phyloP scores from a whole-genome alignment of 2,113 vertebrate genomes.

The Peromyscus leucopus region DNA sequence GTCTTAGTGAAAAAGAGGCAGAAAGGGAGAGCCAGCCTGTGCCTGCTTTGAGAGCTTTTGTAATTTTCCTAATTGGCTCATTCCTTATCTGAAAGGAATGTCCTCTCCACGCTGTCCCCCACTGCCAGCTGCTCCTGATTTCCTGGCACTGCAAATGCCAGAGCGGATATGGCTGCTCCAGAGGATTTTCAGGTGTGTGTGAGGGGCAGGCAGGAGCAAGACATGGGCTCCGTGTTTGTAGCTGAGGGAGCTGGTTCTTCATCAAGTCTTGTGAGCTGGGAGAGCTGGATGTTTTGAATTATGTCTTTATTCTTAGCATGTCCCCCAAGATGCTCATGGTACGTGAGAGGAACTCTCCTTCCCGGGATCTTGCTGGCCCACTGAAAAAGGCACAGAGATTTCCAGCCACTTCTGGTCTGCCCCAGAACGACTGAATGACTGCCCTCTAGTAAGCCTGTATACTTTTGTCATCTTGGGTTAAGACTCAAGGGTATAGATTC shows the following conservation, averaged over 20 bases:
- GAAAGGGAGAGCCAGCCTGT: neutral
- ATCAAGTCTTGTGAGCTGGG: neutral
- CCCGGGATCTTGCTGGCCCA: neutral
- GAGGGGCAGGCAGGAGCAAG: neutral
- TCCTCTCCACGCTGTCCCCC: neutral
- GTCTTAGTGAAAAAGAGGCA: neutral
- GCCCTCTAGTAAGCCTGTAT: neutral
- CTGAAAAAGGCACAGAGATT: neutral
- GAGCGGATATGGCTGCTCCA: neutral
- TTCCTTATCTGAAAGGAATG: constrained; percentile 47
- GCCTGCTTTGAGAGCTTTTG: constrained; percentile 53
- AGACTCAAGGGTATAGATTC: neutral
- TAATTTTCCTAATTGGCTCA: constrained; percentile 67
- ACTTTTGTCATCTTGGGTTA: neutral
- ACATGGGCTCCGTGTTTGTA: neutral
- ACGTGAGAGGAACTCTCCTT: neutral
- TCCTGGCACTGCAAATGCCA: neutral
- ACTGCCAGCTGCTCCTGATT: neutral
- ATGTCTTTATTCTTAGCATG: constrained; percentile 48
- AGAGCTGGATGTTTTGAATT: neutral
- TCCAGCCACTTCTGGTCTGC: neutral
- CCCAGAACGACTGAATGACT: neutral
- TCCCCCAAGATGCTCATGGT: neutral
- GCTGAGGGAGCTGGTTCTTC: constrained; percentile 33
- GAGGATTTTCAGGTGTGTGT: constrained; percentile 43